Evolutionary conservation across 2,888 invertebrate species (phyloP).

Genomic region (Cyaniris semiargus): DNA sequence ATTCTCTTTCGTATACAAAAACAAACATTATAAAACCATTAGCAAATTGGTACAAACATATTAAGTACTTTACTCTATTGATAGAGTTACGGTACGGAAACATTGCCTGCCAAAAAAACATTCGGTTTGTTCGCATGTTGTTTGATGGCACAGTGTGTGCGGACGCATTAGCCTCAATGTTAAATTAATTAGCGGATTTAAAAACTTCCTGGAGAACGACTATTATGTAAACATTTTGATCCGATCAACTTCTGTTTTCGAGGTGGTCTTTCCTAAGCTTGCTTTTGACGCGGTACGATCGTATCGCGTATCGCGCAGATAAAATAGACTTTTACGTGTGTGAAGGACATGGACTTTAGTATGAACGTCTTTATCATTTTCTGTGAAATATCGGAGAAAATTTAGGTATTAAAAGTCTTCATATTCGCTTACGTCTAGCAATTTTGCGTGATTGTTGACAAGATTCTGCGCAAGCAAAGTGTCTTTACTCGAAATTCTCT

Average conservation of each 20-base stretch:
- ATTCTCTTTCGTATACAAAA: not conserved
- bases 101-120: not conserved
- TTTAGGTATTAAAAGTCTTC: too few relatives aligned
- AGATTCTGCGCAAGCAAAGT: not conserved
- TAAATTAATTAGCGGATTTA: slow-evolving; percentile 26
- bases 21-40: not conserved
- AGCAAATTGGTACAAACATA: not conserved
- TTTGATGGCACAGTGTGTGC: not conserved
- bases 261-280: not conserved
- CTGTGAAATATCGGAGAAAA: too few relatives aligned
- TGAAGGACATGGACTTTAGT: too few relatives aligned
- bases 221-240: slow-evolving; percentile 17
- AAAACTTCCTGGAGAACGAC: slow-evolving; percentile 23
- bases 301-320: too few relatives aligned
- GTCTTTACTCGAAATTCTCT: not conserved
- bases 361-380: too few relatives aligned
- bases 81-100: slow-evolving; percentile 1
- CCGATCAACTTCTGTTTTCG: not conserved
- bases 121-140: not conserved
- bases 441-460: not conserved
- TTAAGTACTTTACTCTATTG: not conserved
- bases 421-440: too few relatives aligned
- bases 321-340: too few relatives aligned
- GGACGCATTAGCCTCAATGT: slow-evolving; percentile 19
- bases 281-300: too few relatives aligned